Percentiles rank a stretch among this genome's conserved stretches.
phyloP scores from a whole-genome alignment of 2,888 invertebrate species.

The Calliphora vomitoria region DNA sequence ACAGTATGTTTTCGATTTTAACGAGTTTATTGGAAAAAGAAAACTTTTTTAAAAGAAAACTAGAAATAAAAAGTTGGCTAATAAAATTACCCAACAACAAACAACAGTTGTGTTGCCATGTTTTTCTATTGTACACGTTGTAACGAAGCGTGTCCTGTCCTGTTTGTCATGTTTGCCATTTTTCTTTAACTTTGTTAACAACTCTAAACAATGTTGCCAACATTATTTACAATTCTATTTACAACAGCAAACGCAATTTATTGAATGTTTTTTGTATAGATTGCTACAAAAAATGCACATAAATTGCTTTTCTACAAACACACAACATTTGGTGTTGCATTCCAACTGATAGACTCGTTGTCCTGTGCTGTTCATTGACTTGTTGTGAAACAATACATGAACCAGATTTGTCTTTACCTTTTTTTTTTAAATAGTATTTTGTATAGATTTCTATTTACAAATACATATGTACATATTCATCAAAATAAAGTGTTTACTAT shows the following conservation, averaged over 20 bases:
- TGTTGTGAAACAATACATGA: slow-evolving; percentile 52
- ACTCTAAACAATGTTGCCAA: slow-evolving; percentile 65
- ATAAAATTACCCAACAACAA: slow-evolving; percentile 30
- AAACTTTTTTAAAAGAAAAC: neutral
- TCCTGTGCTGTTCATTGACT: slow-evolving; percentile 60
- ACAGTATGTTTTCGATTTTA: slow-evolving; percentile 32
- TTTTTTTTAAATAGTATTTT: neutral
- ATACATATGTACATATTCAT: neutral
- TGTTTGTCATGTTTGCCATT: neutral
- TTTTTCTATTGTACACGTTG: slow-evolving; percentile 45
- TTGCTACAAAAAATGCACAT: slow-evolving; percentile 1
- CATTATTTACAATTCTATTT: slow-evolving; percentile 61
- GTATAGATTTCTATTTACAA: neutral
- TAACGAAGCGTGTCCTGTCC: slow-evolving; percentile 40
- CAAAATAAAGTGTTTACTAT: neutral
- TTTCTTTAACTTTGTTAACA: slow-evolving; percentile 49
- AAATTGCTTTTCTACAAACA: slow-evolving; percentile 9
- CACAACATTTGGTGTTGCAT: slow-evolving; percentile 19
- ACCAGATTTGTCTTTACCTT: neutral
- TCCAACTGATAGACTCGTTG: neutral
- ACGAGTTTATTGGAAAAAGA: slow-evolving; percentile 18
- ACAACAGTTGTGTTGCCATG: slow-evolving; percentile 35
- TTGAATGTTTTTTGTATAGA: slow-evolving; percentile 15
- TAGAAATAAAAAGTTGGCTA: neutral
- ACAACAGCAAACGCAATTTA: slow-evolving; percentile 52